Evolutionary conservation across 2,113 vertebrate species (phyloP).

Genomic region (Micronycteris hirsuta): DNA sequence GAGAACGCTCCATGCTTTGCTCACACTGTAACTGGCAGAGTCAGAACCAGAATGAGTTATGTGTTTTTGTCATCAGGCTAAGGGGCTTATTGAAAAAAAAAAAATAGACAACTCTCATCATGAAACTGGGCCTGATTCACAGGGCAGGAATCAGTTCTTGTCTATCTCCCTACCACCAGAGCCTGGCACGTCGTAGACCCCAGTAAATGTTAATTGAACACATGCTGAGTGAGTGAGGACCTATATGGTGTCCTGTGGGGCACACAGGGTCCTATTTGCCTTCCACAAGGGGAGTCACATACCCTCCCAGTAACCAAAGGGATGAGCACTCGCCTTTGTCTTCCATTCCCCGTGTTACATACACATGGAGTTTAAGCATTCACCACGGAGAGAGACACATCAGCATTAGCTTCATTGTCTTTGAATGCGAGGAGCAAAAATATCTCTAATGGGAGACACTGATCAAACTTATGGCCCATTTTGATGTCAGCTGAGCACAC

Average conservation of each 20-base stretch:
- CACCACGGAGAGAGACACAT: constrained; percentile 54
- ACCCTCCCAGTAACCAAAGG: neutral
- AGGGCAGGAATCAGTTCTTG: neutral
- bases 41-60: neutral
- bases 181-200: neutral
- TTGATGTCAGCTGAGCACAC: constrained; percentile 59
- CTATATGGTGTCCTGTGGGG: neutral
- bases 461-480: constrained; percentile 74
- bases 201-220: neutral
- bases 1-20: neutral
- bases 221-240: neutral
- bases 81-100: neutral
- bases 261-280: neutral
- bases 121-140: neutral
- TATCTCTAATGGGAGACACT: constrained; percentile 74
- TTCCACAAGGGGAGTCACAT: neutral
- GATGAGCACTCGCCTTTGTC: neutral
- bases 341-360: neutral
- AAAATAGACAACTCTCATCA: neutral
- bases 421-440: constrained; percentile 63
- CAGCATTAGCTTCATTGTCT: constrained; percentile 71
- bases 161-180: neutral
- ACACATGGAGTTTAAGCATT: constrained; percentile 29
- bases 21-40: neutral
- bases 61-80: neutral